Evolutionary conservation across 2,888 invertebrate genomes (phyloP).

Genomic region (Hirudinaria manillensis): DNA sequence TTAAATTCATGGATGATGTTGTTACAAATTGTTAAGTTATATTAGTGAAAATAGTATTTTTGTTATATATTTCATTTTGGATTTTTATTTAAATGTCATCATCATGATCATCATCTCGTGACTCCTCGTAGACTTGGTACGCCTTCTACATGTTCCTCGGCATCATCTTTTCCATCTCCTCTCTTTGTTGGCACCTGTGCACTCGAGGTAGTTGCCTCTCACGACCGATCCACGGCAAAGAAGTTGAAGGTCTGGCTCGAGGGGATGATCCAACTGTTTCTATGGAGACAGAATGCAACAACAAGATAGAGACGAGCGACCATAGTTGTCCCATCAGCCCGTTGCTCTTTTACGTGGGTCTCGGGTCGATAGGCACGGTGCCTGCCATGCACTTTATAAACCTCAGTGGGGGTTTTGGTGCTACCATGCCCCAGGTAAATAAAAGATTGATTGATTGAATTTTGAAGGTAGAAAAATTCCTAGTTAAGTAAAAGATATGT

Average conservation of each 20-base stretch:
- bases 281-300: not conserved
- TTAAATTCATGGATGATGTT: not conserved
- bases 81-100: no score
- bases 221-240: not conserved
- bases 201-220: no score
- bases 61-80: no score
- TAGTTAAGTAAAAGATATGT: not conserved
- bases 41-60: not conserved
- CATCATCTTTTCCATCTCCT: not conserved
- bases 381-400: slow-evolving; percentile 86
- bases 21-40: not conserved
- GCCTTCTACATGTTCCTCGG: slow-evolving; percentile 20
- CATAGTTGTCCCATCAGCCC: not conserved
- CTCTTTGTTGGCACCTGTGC: slow-evolving; percentile 19
- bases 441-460: not conserved
- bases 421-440: slow-evolving; percentile 73
- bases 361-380: slow-evolving; percentile 65
- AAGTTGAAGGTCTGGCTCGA: not conserved
- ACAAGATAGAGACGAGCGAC: not conserved
- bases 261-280: not conserved
- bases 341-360: slow-evolving; percentile 46
- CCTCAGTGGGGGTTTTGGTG: slow-evolving; percentile 78
- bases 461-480: no score
- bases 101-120: not conserved
- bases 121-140: slow-evolving; percentile 15